Evolutionary conservation across 2,888 invertebrate genomes (phyloP).

Genomic region (Stenodera caucasica): DNA sequence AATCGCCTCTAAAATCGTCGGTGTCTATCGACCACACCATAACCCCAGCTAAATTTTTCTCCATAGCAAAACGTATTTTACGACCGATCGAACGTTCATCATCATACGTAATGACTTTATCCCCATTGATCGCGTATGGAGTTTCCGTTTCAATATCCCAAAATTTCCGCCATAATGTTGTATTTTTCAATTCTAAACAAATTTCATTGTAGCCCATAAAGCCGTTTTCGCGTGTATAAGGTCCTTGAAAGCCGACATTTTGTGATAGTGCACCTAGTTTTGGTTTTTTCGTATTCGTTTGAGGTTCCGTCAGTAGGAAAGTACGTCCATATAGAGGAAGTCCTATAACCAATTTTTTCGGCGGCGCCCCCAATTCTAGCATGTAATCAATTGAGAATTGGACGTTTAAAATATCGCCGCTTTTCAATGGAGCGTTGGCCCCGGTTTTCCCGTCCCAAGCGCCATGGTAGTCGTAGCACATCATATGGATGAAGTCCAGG

Average conservation of each 20-base stretch:
- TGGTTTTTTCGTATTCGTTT: conserved; percentile 47
- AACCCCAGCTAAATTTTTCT: conserved; percentile 70
- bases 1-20: conserved; percentile 79
- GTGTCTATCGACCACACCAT: conserved; percentile 92
- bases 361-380: conserved; percentile 70
- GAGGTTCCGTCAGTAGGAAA: conserved; percentile 62
- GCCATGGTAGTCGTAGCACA: conserved; percentile 90
- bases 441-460: conserved; percentile 77
- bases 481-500: conserved; percentile 76
- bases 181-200: conserved; percentile 64
- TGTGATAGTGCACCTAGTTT: conserved; percentile 61
- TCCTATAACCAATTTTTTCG: conserved; percentile 78
- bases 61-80: conserved; percentile 71
- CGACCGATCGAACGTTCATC: conserved; percentile 71
- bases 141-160: conserved; percentile 73
- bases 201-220: conserved; percentile 91
- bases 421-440: conserved; percentile 75
- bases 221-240: conserved; percentile 76
- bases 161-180: conserved; percentile 65
- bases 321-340: conserved; percentile 83
- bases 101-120: conserved; percentile 75
- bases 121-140: conserved; percentile 64
- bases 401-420: conserved; percentile 67
- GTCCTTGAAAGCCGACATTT: conserved; percentile 72
- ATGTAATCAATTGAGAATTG: conserved; percentile 77